Evolutionary conservation across 1,140 invertebrate genomes (phyloP), one percentile per base, ranked within the genome.

Genomic region (Heterodera schachtii): DNA sequence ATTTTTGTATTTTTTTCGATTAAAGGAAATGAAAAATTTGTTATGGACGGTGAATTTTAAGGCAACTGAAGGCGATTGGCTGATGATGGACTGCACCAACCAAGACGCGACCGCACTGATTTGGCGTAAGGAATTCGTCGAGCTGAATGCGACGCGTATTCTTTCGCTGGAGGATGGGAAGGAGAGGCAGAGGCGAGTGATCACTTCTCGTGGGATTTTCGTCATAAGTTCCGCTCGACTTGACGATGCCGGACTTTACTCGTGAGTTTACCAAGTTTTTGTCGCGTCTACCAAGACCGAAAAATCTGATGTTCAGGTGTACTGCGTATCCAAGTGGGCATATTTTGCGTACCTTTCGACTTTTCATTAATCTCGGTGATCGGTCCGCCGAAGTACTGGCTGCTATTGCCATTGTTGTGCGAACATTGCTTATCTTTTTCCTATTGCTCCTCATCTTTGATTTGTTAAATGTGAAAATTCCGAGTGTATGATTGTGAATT

Each of bases 281-380:
- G 9, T 31, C 60, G 5, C 21, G 41, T 31, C 31, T 31, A 31
- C 31, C 31, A 52, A 11, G 49, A 52, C 49, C 11, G 49, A 52
- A 52, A 52, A 52, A 6, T 52, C 46, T 21, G 5, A 44, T 78
- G 21, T 78, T 5, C 1, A 78, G 76, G 41, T 78, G 76, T 21
- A 41, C 21, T 41, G 31, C 46, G 8, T 78, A 64, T n/a, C 76
- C 76, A 7, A 78, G 76, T 78, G 76, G 76, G 3, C 76, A 78
- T 31, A 78, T 78, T 78, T 13, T 78, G 44, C 76, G 76, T 8
- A 78, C 76, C 31, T 78, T 78, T 31, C 76, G 76, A 13, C 8
- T 64, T 13, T 64, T 64, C 57, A 64, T 64, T 19, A 19, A 64
- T 19, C 5, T 64, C 0, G 57, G 57, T 19, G 57, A 64, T 64